Evolutionary conservation across 2,797 vertebrate species (phyloP).

Genomic region (Tangara arthus): DNA sequence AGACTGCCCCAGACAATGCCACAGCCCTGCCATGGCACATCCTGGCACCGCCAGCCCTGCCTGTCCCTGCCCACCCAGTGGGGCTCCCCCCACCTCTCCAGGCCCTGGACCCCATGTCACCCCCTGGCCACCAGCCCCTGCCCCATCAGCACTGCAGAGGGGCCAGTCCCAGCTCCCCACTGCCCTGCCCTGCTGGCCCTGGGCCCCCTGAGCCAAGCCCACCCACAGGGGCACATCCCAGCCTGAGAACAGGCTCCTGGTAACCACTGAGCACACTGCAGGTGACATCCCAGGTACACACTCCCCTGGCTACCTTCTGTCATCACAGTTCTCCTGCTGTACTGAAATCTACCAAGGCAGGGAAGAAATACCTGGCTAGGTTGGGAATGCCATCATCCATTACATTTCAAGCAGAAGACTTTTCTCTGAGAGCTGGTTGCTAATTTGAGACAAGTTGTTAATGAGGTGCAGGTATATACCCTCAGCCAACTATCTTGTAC

Average conservation of each 20-base stretch:
- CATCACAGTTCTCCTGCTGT: neutral
- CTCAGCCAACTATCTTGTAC: neutral
- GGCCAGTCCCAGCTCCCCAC: too few species aligned
- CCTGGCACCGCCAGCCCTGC: neutral
- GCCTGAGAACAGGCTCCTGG: neutral
- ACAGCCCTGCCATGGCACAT: neutral
- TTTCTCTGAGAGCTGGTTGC: neutral
- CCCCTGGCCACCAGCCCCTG: neutral
- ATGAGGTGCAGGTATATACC: neutral
- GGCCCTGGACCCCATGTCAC: neutral
- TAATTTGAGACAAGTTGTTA: neutral
- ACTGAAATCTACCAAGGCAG: neutral
- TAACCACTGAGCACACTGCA: rapidly evolving
- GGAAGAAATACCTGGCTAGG: neutral
- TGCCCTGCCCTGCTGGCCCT: neutral
- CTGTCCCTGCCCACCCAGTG: neutral
- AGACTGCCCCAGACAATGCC: neutral
- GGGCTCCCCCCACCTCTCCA: rapidly evolving
- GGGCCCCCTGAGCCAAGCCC: neutral
- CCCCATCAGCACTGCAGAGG: rapidly evolving
- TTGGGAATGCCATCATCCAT: neutral
- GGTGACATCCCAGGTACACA: neutral
- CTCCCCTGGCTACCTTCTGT: neutral
- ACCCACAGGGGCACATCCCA: rapidly evolving
- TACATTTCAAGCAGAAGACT: neutral